Evolutionary conservation across 1,140 invertebrate genomes (phyloP), one percentile per base, ranked within the genome.

Genomic region (Drosophila lowei): DNA sequence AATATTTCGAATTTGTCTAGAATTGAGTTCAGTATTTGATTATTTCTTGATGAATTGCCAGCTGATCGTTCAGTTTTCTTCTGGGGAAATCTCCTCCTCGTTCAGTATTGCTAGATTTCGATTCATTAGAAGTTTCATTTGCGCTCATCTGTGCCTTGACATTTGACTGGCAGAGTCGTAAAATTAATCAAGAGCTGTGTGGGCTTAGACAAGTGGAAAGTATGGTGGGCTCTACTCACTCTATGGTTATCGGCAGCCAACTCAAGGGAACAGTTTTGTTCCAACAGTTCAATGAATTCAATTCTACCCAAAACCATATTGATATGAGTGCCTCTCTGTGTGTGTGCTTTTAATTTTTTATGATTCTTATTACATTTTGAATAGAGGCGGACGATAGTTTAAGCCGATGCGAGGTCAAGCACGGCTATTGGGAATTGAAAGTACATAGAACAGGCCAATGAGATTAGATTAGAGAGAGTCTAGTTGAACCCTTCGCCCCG

Each of bases 351-450:
- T 63, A 80, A 77, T 70, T 80, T 79, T 80, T 78, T 83, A 78
- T 83, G 66, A 71, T 79, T 83, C 52, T 78, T 72, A 83, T 78
- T 77, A 81, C 79, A 81, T 64, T 71, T 52, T 63, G 53, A 67
- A 57, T 46, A 6, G 5, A 4, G 4, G 23, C 23, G 23, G 23
- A 25, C 23, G 23, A 25, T 25, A 25, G 23, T 25, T 25, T 5
- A 25, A 5, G 23, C 23, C 23, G 43, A 60, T 49, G 47, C 75
- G 79, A 84, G 79, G 79, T 81, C 79, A 81, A 74, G 76, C 77
- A 65, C 59, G 73, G 21, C 50, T 65, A 77, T 57, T 67, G 23
- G 43, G 56, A 7, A 56, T 61, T 56, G 60, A 58, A 71, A 76
- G 34, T 44, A 50, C 42, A 47, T 30, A 30, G 7, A 42, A 52